Percentiles rank a stretch among this genome's conserved stretches.
Evolutionary conservation across 2,888 invertebrate species (phyloP).

Genomic region (Standfussiana lucernea): DNA sequence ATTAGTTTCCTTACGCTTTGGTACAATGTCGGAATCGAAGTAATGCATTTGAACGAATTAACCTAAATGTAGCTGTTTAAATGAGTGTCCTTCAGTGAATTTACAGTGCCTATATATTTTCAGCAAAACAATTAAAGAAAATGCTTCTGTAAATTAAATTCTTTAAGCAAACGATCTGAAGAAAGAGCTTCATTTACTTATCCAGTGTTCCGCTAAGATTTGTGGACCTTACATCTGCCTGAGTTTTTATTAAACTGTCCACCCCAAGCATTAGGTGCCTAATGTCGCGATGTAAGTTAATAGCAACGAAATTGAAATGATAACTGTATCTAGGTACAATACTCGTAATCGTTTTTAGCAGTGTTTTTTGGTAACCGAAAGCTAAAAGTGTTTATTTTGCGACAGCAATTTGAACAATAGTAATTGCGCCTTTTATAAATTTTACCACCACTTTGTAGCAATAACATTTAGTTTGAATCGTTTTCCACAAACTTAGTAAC

Average conservation of each 20-base stretch:
- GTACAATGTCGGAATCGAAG: constrained; percentile 16
- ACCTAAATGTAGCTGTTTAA: constrained; percentile 69
- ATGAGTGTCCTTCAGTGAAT: constrained; percentile 75
- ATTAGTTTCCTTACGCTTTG: constrained; percentile 22
- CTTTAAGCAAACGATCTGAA: constrained; percentile 75
- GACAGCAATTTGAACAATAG: background rate
- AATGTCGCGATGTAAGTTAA: background rate
- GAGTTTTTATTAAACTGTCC: constrained; percentile 37
- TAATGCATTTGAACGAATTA: constrained; percentile 62
- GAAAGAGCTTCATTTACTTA: constrained; percentile 76
- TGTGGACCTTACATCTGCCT: constrained; percentile 34
- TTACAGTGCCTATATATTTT: constrained; percentile 79
- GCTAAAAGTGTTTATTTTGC: background rate
- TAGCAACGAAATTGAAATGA: background rate
- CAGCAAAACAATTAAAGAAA: constrained; percentile 79
- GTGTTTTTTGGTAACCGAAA: background rate
- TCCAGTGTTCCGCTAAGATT: constrained; percentile 55
- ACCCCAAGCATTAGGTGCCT: background rate
- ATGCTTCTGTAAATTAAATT: constrained; percentile 84
- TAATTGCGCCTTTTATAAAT: background rate
- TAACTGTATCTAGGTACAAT: background rate
- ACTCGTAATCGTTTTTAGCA: background rate
- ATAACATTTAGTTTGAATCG: constrained; percentile 9
- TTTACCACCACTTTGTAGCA: constrained; percentile 3
- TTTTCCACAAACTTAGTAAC: constrained; percentile 19